phyloP scores from a whole-genome alignment of 1,140 invertebrate species.

The Doryteuthis pealeii region DNA sequence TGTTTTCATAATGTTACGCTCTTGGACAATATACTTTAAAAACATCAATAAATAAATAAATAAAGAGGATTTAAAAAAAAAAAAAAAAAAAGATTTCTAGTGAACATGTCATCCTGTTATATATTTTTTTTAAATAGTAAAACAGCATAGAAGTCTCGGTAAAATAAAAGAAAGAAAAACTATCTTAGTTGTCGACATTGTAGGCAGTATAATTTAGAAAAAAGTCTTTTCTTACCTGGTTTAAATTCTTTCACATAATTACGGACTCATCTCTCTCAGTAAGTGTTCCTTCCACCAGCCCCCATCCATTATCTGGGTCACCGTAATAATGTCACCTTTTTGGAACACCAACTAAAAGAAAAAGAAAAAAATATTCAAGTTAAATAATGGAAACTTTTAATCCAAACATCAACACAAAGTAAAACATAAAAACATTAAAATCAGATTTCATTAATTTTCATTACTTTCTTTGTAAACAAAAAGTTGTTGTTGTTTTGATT shows the following conservation, averaged over 20 bases:
- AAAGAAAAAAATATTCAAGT: background rate
- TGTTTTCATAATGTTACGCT: too few relatives aligned
- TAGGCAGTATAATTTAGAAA: too few relatives aligned
- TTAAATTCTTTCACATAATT: conserved; percentile 93
- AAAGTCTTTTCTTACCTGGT: conserved; percentile 50
- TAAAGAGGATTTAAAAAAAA: too few relatives aligned
- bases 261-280: conserved; percentile 95
- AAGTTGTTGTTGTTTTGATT: too few relatives aligned
- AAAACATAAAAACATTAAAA: background rate
- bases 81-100: too few relatives aligned
- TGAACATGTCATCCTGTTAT: too few relatives aligned
- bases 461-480: background rate
- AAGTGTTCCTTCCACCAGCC: conserved; percentile 98
- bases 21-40: too few relatives aligned
- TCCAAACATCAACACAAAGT: background rate
- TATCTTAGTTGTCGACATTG: too few relatives aligned
- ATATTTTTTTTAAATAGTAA: too few relatives aligned
- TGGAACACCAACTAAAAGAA: conserved; percentile 83
- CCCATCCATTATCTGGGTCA: conserved; percentile 88
- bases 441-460: background rate
- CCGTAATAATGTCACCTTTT: conserved; percentile 94
- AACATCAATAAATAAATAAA: too few relatives aligned
- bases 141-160: too few relatives aligned
- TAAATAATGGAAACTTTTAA: background rate
- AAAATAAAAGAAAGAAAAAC: too few relatives aligned